Evolutionary conservation across 2,797 vertebrate genomes (phyloP).

Genomic region (Phoeniculus purpureus): DNA sequence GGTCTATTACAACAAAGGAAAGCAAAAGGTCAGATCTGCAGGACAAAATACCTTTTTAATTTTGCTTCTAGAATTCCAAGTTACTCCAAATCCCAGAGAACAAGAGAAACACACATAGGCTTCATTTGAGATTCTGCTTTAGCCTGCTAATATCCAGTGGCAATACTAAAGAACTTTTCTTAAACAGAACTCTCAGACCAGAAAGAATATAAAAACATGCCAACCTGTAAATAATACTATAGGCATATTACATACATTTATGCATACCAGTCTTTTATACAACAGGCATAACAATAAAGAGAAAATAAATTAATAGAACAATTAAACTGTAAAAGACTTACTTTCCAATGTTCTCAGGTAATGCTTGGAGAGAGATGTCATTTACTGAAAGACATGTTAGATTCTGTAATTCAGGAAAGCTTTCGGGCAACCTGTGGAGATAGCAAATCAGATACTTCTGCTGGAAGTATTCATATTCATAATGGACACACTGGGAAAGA

Average conservation of each 20-base stretch:
- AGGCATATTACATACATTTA: neutral
- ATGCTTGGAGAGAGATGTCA: conserved; percentile 94
- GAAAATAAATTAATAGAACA: neutral
- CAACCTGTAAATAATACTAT: neutral
- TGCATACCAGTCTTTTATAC: neutral
- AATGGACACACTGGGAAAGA: neutral
- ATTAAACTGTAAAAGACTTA: conserved; percentile 80
- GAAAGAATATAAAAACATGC: neutral
- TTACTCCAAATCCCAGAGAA: neutral
- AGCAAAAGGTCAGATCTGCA: conserved; percentile 22
- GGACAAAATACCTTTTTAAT: neutral
- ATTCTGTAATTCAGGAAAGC: conserved; percentile 92
- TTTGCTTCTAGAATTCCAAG: neutral
- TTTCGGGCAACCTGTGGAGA: conserved; percentile 90
- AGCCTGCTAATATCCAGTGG: neutral
- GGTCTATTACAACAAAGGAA: neutral
- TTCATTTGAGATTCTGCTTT: neutral
- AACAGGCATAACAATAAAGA: neutral
- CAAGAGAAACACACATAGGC: neutral
- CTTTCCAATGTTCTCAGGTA: conserved; percentile 99
- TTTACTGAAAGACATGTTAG: conserved; percentile 98
- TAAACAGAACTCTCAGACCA: neutral
- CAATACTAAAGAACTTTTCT: neutral
- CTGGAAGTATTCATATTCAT: neutral
- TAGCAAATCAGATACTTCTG: conserved; percentile 40